A percentile compares a stretch with the other conserved stretches of the same genome.
These are phyloP conservation scores for Carposina sasakii DNA, from an alignment of 1,140 invertebrate genomes.

Conservation along the genomic window DNA sequence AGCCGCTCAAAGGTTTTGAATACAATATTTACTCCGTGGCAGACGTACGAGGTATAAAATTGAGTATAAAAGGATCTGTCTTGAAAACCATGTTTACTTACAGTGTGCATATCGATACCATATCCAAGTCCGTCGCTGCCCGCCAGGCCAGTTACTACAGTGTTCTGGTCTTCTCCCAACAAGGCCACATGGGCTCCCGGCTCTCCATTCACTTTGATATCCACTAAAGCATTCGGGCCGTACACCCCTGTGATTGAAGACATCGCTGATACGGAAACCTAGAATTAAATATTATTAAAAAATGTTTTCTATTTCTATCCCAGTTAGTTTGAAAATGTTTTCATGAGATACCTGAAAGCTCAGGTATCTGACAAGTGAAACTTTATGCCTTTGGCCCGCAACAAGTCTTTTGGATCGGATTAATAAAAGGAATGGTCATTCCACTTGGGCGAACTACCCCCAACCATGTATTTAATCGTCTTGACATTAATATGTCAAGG, in stretches of 20 bases:
- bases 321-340: constrained; percentile 5
- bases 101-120: constrained; percentile 50
- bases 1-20: too few species aligned
- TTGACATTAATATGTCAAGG: too few species aligned
- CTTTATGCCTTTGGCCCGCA: too few species aligned
- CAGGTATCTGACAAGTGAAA: too few species aligned
- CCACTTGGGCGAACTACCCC: too few species aligned
- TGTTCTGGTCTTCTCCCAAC: constrained; percentile 33
- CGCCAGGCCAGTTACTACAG: constrained; percentile 37
- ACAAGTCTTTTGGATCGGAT: too few species aligned
- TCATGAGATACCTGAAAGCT: too few species aligned
- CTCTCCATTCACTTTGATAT: constrained; percentile 43
- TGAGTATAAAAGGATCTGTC: neutral
- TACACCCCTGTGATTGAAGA: constrained; percentile 24
- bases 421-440: too few species aligned
- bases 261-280: constrained; percentile 43
- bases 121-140: constrained; percentile 36
- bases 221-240: constrained; percentile 46
- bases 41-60: too few species aligned
- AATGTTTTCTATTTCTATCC: neutral
- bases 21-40: too few species aligned
- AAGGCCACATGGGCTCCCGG: constrained; percentile 40
- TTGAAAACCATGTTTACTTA: constrained; percentile 13
- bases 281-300: neutral
- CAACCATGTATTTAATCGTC: too few species aligned